Conservation (phyloP, 2,113 vertebrate species). For the Apistogramma diplotaenia region DNA sequence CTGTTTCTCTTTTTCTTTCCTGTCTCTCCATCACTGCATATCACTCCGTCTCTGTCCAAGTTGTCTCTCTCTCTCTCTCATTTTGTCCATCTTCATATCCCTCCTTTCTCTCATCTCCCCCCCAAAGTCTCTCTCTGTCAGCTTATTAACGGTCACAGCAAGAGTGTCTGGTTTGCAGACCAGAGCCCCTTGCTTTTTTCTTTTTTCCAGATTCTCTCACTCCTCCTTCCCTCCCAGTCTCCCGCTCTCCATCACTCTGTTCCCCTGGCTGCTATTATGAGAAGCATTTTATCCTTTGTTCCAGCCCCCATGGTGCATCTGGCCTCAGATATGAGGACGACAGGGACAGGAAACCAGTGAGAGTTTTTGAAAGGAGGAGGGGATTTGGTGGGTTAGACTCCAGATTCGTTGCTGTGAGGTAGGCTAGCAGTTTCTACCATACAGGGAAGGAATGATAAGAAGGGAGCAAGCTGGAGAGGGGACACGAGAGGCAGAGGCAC, state of each 20-base stretch:
- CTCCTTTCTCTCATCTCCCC: conserved; percentile 5
- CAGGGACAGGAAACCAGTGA: conserved; percentile 66
- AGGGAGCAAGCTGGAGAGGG: conserved; percentile 42
- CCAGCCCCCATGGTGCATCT: conserved; percentile 78
- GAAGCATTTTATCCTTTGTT: conserved; percentile 81
- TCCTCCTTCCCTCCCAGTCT: conserved; percentile 49
- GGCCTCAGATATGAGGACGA: conserved; percentile 75
- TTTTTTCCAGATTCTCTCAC: conserved; percentile 7
- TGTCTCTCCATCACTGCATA: conserved; percentile 23
- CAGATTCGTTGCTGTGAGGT: conserved; percentile 54
- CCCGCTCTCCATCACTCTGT: conserved; percentile 57
- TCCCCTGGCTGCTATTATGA: conserved; percentile 76
- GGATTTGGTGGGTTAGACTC: conserved; percentile 34
- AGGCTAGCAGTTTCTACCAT: conserved; percentile 63
- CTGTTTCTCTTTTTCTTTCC: conserved; percentile 32
- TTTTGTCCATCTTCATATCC: background rate
- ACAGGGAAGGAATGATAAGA: conserved; percentile 60
- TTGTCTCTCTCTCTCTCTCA: conserved; percentile 11
- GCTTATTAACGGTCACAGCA: conserved; percentile 75
- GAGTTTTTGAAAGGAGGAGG: conserved; percentile 48
- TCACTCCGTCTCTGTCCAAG: conserved; percentile 13
- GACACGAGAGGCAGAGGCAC: conserved; percentile 27
- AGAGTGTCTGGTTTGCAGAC: conserved; percentile 70
- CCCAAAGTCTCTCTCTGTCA: conserved; percentile 43
- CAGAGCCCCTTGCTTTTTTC: conserved; percentile 57